Conservation (phyloP, 2,113 vertebrate species). For the Prionailurus viverrinus region DNA sequence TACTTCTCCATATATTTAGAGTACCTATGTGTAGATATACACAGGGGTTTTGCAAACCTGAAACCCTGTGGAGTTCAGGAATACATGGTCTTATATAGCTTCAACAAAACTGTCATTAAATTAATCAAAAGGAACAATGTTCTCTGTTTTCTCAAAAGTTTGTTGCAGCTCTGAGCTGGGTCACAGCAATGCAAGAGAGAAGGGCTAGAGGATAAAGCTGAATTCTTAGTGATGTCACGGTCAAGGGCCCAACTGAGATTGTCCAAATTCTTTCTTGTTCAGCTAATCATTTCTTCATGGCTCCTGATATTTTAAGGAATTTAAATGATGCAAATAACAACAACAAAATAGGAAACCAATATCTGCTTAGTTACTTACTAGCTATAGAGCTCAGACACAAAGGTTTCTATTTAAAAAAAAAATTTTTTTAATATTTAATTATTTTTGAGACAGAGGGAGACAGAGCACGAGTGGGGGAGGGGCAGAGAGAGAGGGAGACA, state of each 20-base stretch:
- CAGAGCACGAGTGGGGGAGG: too few species aligned
- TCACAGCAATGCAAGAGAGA: not conserved
- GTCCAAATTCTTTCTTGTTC: not conserved
- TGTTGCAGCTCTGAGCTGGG: not conserved
- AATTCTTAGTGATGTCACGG: not conserved
- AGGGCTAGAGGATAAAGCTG: not conserved
- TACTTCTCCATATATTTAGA: not conserved
- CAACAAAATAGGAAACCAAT: not conserved
- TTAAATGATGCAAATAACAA: not conserved
- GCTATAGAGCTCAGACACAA: not conserved
- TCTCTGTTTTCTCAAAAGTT: not conserved
- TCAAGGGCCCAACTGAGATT: not conserved
- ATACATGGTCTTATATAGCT: not conserved
- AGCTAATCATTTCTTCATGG: not conserved
- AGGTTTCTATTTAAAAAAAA: not conserved
- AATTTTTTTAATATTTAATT: too few species aligned
- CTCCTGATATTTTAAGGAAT: not conserved
- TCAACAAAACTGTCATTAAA: not conserved
- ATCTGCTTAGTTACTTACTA: not conserved
- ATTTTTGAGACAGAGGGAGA: too few species aligned
- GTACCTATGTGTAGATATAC: fast-evolving
- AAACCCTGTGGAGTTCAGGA: not conserved
- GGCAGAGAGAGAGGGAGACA: too few species aligned
- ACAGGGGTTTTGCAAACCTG: not conserved
- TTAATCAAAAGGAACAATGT: not conserved